These are phyloP conservation scores for Rhagologus leucostigma DNA, from an alignment of 2,113 vertebrate species.

Conservation along the genomic window DNA sequence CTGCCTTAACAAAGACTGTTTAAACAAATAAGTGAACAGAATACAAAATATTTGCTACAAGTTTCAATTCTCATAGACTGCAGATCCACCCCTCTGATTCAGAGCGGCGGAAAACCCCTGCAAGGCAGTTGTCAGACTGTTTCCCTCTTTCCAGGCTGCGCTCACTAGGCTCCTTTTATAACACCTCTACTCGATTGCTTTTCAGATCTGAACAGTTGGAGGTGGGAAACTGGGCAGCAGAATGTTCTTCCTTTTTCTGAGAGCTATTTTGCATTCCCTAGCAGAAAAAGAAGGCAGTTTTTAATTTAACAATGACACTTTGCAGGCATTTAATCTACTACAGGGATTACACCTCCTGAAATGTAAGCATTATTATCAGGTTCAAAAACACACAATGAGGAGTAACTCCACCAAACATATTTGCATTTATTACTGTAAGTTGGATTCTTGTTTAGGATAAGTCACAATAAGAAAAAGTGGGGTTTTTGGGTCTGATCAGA, in stretches of 20 bases:
- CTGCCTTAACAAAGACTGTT: not conserved
- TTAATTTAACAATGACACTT: not conserved
- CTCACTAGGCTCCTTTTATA: not conserved
- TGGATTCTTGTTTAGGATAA: not conserved
- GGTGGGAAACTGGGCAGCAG: not conserved
- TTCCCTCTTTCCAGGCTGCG: not conserved
- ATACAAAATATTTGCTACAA: not conserved
- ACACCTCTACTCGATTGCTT: not conserved
- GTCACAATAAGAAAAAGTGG: not conserved
- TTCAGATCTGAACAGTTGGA: constrained; percentile 12
- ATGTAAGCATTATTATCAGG: not conserved
- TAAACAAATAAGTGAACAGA: not conserved
- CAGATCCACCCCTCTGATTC: not conserved
- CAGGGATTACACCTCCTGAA: not conserved
- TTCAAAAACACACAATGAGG: not conserved
- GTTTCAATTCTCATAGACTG: not conserved
- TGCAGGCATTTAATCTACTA: not conserved
- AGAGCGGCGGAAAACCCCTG: not conserved
- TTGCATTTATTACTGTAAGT: not conserved
- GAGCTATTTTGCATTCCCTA: not conserved
- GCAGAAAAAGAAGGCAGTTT: not conserved
- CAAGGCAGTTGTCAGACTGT: not conserved
- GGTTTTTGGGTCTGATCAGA: not conserved
- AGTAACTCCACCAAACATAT: not conserved
- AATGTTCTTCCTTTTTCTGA: not conserved